Conservation (phyloP, 53 echinoderm and acorn worm genomes). For the Luidia sarsii region DNA sequence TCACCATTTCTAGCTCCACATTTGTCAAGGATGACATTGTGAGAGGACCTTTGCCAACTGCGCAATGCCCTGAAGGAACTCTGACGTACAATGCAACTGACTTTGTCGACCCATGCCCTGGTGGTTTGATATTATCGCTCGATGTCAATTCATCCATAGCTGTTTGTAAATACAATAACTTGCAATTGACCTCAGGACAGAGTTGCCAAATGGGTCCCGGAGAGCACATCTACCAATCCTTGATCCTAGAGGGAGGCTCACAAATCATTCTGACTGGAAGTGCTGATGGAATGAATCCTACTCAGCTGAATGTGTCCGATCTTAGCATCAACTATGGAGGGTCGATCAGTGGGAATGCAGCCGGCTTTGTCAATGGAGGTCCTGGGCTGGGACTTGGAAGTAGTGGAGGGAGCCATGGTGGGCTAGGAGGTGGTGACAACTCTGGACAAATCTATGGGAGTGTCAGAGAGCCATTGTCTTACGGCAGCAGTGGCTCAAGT, state of each 20-base stretch:
- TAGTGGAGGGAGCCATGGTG: slow-evolving; percentile 68
- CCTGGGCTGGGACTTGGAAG: slow-evolving; percentile 13
- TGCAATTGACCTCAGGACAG: slow-evolving; percentile 64
- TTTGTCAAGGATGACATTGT: slow-evolving; percentile 12
- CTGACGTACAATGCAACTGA: slow-evolving; percentile 17
- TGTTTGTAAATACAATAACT: slow-evolving; percentile 49
- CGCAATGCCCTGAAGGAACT: slow-evolving; percentile 47
- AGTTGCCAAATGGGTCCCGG: slow-evolving; percentile 64
- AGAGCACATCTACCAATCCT: slow-evolving; percentile 43
- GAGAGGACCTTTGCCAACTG: slow-evolving; percentile 16
- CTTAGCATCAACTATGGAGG: slow-evolving; percentile 68
- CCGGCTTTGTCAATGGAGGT: slow-evolving; percentile 57
- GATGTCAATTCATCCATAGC: slow-evolving; percentile 22
- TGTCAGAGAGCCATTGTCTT: slow-evolving; percentile 52
- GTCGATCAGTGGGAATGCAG: slow-evolving; percentile 56
- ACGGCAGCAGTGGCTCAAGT: slow-evolving; percentile 64
- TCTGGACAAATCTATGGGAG: slow-evolving; percentile 62
- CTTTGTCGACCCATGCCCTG: slow-evolving; percentile 33
- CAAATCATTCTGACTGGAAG: slow-evolving; percentile 61
- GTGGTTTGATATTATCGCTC: slow-evolving; percentile 26
- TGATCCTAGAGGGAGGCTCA: slow-evolving; percentile 75
- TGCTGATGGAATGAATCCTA: slow-evolving; percentile 27
- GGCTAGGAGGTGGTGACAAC: slow-evolving; percentile 59
- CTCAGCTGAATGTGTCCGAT: slow-evolving; percentile 50
- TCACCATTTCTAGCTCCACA: slow-evolving; percentile 15